Conservation (phyloP, 2,888 invertebrate genomes). For the Napeogenes inachia region DNA sequence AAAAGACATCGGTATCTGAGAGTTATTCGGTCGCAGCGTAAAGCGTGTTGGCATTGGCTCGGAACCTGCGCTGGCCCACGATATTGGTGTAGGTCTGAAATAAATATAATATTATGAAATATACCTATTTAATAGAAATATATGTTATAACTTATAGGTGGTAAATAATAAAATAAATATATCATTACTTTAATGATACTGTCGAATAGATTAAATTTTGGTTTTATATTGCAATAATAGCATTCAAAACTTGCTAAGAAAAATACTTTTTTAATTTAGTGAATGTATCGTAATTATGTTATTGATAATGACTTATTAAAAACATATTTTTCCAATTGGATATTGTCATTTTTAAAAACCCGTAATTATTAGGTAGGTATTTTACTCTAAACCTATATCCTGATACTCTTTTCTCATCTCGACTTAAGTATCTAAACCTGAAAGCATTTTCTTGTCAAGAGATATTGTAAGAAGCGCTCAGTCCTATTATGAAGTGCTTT, state of each 20-base stretch:
- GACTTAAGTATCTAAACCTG: constrained; percentile 1
- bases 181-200: too few relatives aligned
- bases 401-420: neutral
- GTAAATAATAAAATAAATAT: too few relatives aligned
- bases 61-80: constrained; percentile 47
- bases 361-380: too few relatives aligned
- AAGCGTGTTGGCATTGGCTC: constrained; percentile 54
- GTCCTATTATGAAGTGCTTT: neutral
- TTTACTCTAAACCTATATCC: neutral
- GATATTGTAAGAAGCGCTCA: neutral
- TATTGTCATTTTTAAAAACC: too few relatives aligned
- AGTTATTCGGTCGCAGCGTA: constrained; percentile 48
- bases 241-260: too few relatives aligned
- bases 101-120: neutral
- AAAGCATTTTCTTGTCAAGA: constrained; percentile 15
- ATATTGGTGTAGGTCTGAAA: constrained; percentile 57
- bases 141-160: neutral
- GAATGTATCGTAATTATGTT: too few relatives aligned
- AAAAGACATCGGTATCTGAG: constrained; percentile 46
- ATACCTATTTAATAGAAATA: neutral
- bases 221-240: too few relatives aligned
- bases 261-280: too few relatives aligned
- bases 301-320: too few relatives aligned
- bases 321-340: too few relatives aligned
- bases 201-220: too few relatives aligned